Percentiles rank a stretch among this genome's conserved stretches.
These are phyloP conservation scores for Amblyjoppa proteus DNA, from an alignment of 2,888 invertebrate species.

Conservation along the genomic window DNA sequence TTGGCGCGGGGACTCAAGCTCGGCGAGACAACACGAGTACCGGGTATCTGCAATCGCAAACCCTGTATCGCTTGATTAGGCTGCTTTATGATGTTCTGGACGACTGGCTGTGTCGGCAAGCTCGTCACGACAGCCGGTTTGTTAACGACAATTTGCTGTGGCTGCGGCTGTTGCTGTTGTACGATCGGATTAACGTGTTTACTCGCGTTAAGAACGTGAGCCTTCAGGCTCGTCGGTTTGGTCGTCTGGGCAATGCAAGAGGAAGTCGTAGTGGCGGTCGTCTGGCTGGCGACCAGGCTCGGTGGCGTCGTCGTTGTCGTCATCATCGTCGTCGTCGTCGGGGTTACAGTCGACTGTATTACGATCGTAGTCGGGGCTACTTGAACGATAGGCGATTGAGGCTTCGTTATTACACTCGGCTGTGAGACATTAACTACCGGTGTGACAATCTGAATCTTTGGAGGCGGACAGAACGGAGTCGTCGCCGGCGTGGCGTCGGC, in stretches of 20 bases:
- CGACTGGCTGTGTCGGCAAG: slow-evolving; percentile 75
- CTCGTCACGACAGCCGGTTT: slow-evolving; percentile 77
- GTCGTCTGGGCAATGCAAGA: slow-evolving; percentile 70
- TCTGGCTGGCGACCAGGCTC: slow-evolving; percentile 52
- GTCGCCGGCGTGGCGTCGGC: slow-evolving; percentile 54
- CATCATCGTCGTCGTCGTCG: slow-evolving; percentile 69
- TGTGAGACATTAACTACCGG: slow-evolving; percentile 73
- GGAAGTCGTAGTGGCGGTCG: slow-evolving; percentile 65
- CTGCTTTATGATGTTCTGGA: slow-evolving; percentile 81
- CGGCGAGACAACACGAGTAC: slow-evolving; percentile 79
- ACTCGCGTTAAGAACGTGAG: slow-evolving; percentile 87
- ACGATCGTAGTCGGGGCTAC: slow-evolving; percentile 70
- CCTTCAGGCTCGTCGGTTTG: slow-evolving; percentile 87
- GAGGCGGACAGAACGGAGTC: slow-evolving; percentile 59
- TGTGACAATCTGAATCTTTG: slow-evolving; percentile 73
- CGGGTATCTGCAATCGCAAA: slow-evolving; percentile 80
- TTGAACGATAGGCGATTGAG: slow-evolving; percentile 77
- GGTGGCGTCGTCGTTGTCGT: slow-evolving; percentile 63
- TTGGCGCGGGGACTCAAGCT: slow-evolving; percentile 80
- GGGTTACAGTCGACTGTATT: slow-evolving; percentile 72
- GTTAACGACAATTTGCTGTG: slow-evolving; percentile 75
- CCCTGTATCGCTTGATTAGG: slow-evolving; percentile 78
- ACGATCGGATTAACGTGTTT: slow-evolving; percentile 76
- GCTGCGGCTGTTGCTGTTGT: slow-evolving; percentile 57
- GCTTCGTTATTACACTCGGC: slow-evolving; percentile 79